Conservation (phyloP, 2,797 vertebrate genomes). For the Brotula barbata region DNA sequence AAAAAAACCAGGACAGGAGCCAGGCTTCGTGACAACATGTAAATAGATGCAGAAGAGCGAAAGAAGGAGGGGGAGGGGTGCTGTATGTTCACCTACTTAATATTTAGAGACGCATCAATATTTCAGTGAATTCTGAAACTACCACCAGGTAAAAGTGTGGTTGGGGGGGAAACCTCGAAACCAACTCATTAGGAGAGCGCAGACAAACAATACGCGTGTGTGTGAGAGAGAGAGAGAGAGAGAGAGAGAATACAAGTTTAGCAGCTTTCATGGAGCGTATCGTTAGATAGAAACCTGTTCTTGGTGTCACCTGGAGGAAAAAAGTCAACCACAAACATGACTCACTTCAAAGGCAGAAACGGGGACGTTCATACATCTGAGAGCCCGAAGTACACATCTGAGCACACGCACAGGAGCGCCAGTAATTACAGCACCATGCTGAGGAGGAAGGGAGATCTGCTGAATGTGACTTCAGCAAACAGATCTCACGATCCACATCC, state of each 20-base stretch:
- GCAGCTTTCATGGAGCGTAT: not conserved
- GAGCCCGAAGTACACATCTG: too few species aligned
- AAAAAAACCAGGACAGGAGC: conserved; percentile 42
- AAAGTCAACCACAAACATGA: too few species aligned
- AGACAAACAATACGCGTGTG: conserved; percentile 9
- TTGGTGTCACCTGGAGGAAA: not conserved
- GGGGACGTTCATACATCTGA: too few species aligned
- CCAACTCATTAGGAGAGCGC: conserved; percentile 18
- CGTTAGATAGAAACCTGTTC: not conserved
- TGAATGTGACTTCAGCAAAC: too few species aligned
- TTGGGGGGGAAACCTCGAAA: not conserved
- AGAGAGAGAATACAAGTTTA: not conserved
- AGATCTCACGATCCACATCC: too few species aligned
- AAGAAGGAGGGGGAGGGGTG: not conserved
- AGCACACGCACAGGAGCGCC: too few species aligned
- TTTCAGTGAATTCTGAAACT: conserved; percentile 50
- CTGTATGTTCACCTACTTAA: conserved; percentile 31
- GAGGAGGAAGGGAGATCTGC: too few species aligned
- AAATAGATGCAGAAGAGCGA: conserved; percentile 7
- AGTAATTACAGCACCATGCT: too few species aligned
- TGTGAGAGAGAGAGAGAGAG: not conserved
- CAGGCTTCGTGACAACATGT: conserved; percentile 17
- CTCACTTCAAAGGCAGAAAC: too few species aligned
- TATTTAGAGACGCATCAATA: conserved; percentile 63
- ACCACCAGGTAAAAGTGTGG: conserved; percentile 32